Conservation (phyloP, 2,888 invertebrate genomes). For the Syrista parreyssii region DNA sequence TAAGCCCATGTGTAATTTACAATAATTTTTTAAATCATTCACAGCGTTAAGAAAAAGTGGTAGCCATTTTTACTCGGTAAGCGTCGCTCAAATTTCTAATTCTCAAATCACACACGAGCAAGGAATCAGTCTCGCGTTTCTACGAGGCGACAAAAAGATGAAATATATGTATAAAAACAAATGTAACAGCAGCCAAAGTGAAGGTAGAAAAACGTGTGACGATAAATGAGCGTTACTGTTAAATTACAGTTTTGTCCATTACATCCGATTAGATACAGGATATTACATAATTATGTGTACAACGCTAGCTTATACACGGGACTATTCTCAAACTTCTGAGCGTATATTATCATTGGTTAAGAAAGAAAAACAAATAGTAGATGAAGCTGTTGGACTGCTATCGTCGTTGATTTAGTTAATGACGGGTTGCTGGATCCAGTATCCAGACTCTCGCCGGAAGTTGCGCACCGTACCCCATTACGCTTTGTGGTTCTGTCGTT, state of each 20-base stretch:
- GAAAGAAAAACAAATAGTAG: neutral
- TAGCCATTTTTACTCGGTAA: no score
- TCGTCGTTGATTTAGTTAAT: conserved; percentile 2
- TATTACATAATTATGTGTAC: neutral
- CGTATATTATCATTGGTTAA: neutral
- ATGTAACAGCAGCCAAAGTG: neutral
- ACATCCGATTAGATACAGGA: neutral
- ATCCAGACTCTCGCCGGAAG: neutral
- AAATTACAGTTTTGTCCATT: conserved; percentile 8
- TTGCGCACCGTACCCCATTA: neutral
- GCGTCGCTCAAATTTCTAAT: neutral
- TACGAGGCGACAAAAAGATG: neutral
- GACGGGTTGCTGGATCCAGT: neutral
- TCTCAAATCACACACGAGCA: neutral
- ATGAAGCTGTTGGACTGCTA: neutral
- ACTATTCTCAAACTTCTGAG: neutral
- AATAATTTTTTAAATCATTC: neutral
- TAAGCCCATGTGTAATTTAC: neutral
- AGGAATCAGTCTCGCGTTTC: neutral
- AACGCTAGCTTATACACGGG: neutral
- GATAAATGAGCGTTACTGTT: conserved; percentile 15
- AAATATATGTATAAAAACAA: neutral
- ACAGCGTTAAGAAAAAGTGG: no score
- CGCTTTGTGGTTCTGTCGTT: neutral
- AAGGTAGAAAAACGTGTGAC: neutral